A percentile compares a stretch with the other conserved stretches of the same genome.
Evolutionary conservation across 2,888 invertebrate species (phyloP).

Genomic region (Drosophila flavopinicola): DNA sequence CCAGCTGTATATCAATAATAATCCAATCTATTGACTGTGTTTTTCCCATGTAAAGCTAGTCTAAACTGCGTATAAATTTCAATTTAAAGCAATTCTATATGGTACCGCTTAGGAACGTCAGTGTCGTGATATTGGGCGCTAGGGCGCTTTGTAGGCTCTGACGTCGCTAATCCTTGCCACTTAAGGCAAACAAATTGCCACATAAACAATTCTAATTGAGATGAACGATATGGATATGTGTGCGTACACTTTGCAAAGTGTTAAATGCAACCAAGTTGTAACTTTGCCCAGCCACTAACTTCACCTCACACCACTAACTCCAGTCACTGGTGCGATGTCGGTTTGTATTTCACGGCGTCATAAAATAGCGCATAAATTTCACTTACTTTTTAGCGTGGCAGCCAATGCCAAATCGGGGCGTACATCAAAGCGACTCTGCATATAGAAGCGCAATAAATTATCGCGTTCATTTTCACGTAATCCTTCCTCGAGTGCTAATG

Average conservation of each 20-base stretch:
- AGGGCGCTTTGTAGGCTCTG: constrained; percentile 34
- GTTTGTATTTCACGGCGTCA: constrained; percentile 40
- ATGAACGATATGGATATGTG: constrained; percentile 64
- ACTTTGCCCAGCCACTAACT: constrained; percentile 22
- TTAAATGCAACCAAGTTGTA: constrained; percentile 62
- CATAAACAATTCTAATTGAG: constrained; percentile 78
- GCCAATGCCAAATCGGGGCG: constrained; percentile 89
- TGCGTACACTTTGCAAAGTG: constrained; percentile 40
- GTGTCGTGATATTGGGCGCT: constrained; percentile 9
- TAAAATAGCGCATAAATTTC: constrained; percentile 76
- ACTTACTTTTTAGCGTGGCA: constrained; percentile 88
- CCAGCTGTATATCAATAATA: constrained; percentile 1
- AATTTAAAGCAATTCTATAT: constrained; percentile 48
- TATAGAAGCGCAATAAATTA: constrained; percentile 90
- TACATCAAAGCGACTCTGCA: constrained; percentile 91
- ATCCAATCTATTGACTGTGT: constrained; percentile 17
- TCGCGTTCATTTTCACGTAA: constrained; percentile 91
- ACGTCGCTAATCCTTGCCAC: constrained; percentile 61
- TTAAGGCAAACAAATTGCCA: constrained; percentile 74
- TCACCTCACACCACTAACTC: constrained; percentile 1
- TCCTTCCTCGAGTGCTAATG: constrained; percentile 89
- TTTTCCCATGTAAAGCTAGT: constrained; percentile 12
- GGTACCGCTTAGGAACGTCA: constrained; percentile 44
- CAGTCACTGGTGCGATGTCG: neutral
- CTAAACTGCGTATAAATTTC: constrained; percentile 61